phyloP scores from a whole-genome alignment of 2,797 vertebrate species.

The Syndactyla subalaris region DNA sequence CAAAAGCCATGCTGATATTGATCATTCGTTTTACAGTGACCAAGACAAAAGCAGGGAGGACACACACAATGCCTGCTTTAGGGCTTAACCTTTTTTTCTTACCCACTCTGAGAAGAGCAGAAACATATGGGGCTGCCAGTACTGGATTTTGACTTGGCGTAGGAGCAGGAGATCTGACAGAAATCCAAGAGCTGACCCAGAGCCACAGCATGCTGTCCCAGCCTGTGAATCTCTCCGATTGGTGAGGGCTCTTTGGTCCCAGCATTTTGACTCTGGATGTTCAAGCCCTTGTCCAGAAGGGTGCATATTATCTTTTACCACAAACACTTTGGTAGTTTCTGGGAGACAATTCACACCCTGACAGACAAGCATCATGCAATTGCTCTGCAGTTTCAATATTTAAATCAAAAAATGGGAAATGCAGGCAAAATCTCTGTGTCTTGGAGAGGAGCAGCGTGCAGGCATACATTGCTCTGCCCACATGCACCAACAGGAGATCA shows the following conservation, averaged over 20 bases:
- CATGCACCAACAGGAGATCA: background rate
- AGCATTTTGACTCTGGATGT: background rate
- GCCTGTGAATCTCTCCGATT: background rate
- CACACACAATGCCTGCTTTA: background rate
- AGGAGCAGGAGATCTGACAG: background rate
- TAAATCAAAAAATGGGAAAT: background rate
- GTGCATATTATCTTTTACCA: background rate
- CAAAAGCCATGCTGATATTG: background rate
- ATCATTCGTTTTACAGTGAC: background rate
- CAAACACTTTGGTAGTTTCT: background rate
- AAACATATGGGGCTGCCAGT: background rate
- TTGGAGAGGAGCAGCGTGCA: background rate
- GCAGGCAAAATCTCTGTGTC: background rate
- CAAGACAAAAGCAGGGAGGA: background rate
- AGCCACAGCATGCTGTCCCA: background rate
- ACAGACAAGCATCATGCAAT: background rate
- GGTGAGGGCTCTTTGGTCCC: background rate
- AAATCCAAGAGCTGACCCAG: background rate
- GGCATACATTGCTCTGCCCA: background rate
- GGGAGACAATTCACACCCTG: fast-evolving
- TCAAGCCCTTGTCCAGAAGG: background rate
- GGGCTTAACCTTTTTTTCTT: background rate
- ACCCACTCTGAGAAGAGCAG: background rate
- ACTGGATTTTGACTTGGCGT: background rate
- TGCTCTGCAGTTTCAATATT: background rate